phyloP scores from a whole-genome alignment of 2,888 invertebrate species.

The Syrista parreyssii region DNA sequence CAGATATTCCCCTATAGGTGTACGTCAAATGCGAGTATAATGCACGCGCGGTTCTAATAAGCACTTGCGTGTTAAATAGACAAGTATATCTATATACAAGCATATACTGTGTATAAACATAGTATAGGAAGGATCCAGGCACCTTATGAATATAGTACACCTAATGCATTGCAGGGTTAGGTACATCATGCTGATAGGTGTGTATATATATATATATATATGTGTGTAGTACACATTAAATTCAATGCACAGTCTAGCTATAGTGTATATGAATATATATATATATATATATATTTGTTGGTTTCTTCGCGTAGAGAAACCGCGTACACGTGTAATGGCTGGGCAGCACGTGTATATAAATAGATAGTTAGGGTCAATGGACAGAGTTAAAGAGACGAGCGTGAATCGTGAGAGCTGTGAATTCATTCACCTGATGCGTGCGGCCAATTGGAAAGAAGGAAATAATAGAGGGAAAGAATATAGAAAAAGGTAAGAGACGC shows the following conservation, averaged over 20 bases:
- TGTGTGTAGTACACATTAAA: neutral
- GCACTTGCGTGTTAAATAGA: neutral
- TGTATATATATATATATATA: neutral
- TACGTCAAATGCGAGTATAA: neutral
- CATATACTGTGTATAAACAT: neutral
- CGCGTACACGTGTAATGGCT: neutral
- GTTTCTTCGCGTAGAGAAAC: neutral
- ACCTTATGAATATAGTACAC: neutral
- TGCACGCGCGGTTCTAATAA: neutral
- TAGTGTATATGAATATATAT: neutral
- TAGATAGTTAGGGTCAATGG: slow-evolving; percentile 62
- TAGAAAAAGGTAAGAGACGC: neutral
- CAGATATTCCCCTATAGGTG: neutral
- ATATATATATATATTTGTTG: neutral
- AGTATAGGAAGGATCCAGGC: neutral
- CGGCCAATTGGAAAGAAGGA: neutral
- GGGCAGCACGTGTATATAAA: slow-evolving; percentile 52
- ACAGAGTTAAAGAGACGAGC: slow-evolving; percentile 50
- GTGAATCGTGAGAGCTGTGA: slow-evolving; percentile 3
- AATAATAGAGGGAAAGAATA: neutral
- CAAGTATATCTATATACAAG: neutral
- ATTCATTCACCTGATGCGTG: slow-evolving; percentile 44
- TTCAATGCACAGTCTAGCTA: neutral
- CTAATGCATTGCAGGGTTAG: neutral
- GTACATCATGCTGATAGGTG: neutral